These are phyloP conservation scores for Strix aluco DNA, from an alignment of 2,113 vertebrate genomes.

Conservation along the genomic window DNA sequence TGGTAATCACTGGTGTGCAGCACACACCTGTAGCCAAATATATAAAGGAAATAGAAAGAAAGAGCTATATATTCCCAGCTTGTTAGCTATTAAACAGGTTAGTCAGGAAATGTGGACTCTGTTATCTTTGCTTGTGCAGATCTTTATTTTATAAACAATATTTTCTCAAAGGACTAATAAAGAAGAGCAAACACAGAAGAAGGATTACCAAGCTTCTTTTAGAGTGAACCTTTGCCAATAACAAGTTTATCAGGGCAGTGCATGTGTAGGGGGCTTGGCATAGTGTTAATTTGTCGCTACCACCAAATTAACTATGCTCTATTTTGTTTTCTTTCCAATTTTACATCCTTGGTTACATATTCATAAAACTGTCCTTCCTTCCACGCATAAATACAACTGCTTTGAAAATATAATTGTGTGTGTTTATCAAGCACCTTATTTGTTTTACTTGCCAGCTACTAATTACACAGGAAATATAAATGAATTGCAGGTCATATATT, in stretches of 20 bases:
- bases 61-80: constrained; percentile 66
- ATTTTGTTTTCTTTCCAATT: constrained; percentile 85
- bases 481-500: constrained; percentile 66
- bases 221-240: constrained; percentile 87
- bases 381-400: constrained; percentile 76
- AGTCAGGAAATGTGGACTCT: constrained; percentile 74
- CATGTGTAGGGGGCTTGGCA: constrained; percentile 82
- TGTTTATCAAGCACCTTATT: constrained; percentile 80
- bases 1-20: constrained; percentile 38
- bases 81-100: constrained; percentile 82
- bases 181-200: constrained; percentile 76
- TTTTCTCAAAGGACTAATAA: constrained; percentile 90
- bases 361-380: constrained; percentile 77
- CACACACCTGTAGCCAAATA: constrained; percentile 23
- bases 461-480: constrained; percentile 76
- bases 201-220: constrained; percentile 83
- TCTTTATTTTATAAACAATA: constrained; percentile 85
- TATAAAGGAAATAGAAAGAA: constrained; percentile 21
- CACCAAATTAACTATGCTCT: constrained; percentile 83
- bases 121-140: constrained; percentile 91
- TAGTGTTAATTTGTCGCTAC: constrained; percentile 77
- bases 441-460: constrained; percentile 75
- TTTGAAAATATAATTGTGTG: constrained; percentile 78
- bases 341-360: constrained; percentile 84
- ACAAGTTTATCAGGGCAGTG: constrained; percentile 92